Evolutionary conservation across 2,797 vertebrate species (phyloP).

Genomic region (Paramormyrops hopkinsi): DNA sequence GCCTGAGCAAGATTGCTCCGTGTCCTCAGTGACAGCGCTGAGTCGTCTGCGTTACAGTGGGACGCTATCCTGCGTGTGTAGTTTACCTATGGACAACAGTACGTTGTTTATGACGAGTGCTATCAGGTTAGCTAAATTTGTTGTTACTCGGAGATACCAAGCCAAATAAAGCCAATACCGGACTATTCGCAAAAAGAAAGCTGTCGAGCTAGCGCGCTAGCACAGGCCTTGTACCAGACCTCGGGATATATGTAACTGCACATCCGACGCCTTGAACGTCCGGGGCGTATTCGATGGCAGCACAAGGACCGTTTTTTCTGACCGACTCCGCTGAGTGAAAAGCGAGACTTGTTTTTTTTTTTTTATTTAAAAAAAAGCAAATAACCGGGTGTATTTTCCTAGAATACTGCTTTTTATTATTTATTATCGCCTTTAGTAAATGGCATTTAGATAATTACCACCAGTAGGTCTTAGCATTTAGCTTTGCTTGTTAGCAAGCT

Average conservation of each 20-base stretch:
- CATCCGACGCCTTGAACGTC: background rate
- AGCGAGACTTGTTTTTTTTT: background rate
- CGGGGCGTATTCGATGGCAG: background rate
- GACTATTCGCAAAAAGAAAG: background rate
- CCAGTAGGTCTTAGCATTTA: background rate
- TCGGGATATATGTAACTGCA: conserved; percentile 14
- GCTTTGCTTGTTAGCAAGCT: conserved; percentile 1
- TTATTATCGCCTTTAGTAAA: background rate
- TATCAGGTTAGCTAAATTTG: background rate
- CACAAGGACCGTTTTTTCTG: background rate
- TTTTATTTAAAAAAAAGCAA: background rate
- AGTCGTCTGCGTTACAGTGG: background rate
- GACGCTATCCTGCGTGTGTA: background rate
- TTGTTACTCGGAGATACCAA: background rate
- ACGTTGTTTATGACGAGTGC: background rate
- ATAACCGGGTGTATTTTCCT: background rate
- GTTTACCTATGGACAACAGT: background rate
- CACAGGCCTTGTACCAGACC: conserved; percentile 20
- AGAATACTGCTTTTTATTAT: background rate
- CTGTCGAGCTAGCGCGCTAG: background rate
- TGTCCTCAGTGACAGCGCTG: background rate
- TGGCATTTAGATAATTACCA: background rate
- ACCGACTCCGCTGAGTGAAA: background rate
- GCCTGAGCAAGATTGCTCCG: background rate
- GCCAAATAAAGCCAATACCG: background rate